phyloP scores from a whole-genome alignment of 2,797 vertebrate species.

The Muscicapa comitata region DNA sequence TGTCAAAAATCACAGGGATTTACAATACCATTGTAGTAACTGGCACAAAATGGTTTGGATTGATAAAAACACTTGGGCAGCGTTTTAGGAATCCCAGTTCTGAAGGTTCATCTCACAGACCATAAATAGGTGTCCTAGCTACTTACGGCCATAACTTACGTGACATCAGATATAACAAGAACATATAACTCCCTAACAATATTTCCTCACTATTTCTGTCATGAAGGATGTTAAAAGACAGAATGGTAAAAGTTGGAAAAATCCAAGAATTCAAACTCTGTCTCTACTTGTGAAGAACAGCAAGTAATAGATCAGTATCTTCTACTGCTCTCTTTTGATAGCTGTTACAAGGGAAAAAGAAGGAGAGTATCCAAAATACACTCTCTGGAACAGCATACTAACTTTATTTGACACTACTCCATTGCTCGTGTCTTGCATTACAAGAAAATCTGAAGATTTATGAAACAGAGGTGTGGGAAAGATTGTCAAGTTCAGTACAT shows the following conservation, averaged over 20 bases:
- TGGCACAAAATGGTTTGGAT: not conserved
- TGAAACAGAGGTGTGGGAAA: not conserved
- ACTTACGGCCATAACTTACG: not conserved
- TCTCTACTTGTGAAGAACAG: not conserved
- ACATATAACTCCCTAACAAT: not conserved
- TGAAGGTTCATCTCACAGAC: not conserved
- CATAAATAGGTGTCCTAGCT: not conserved
- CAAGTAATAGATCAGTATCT: not conserved
- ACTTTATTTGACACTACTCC: not conserved
- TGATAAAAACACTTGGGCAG: not conserved
- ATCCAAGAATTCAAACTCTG: not conserved
- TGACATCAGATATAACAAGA: not conserved
- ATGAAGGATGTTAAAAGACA: not conserved
- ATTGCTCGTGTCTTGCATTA: not conserved
- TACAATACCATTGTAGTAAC: not conserved
- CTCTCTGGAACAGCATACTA: not conserved
- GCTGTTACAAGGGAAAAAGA: not conserved
- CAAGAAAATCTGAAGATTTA: not conserved
- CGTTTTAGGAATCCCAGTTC: not conserved
- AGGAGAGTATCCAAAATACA: not conserved
- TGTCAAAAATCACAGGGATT: not conserved
- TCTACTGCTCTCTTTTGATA: not conserved
- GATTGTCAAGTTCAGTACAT: not conserved
- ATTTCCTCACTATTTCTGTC: not conserved
- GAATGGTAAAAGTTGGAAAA: not conserved